These are phyloP conservation scores for Pocillopora verrucosa DNA, from an alignment of 64 coral and sea anemone genomes.

Conservation along the genomic window DNA sequence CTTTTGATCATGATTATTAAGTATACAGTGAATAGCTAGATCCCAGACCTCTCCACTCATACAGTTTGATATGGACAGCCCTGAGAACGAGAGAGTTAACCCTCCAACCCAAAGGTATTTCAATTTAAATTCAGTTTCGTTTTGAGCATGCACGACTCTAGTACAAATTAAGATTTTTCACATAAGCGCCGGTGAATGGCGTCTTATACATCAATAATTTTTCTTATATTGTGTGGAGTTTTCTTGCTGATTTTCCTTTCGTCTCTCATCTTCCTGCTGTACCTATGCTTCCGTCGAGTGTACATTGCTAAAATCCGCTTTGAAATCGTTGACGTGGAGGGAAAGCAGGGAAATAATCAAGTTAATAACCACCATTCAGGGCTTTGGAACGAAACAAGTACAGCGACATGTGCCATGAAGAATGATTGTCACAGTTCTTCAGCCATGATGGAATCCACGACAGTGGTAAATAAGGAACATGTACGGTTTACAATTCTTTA, in stretches of 20 bases:
- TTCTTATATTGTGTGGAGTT: conserved; percentile 34
- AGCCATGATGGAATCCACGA: background rate
- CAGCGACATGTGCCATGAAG: background rate
- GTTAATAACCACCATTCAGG: background rate
- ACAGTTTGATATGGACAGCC: background rate
- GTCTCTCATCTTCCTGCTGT: background rate
- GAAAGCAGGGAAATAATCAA: background rate
- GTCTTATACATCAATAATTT: conserved; percentile 21
- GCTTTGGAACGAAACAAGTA: background rate
- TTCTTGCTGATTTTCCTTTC: background rate
- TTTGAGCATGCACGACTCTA: background rate
- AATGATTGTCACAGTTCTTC: background rate
- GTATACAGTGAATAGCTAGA: too few species aligned
- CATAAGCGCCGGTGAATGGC: conserved; percentile 25
- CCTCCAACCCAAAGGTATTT: background rate
- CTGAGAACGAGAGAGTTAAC: background rate
- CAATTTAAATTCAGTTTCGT: background rate
- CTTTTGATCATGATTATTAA: too few species aligned
- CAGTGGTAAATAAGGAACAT: background rate
- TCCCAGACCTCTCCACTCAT: too few species aligned
- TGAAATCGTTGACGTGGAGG: background rate
- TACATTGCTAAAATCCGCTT: background rate
- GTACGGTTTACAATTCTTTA: background rate
- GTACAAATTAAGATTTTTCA: background rate
- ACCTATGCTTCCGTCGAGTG: background rate